These are phyloP conservation scores for Tolypeutes matacus DNA, from an alignment of 2,797 vertebrate species.

Conservation along the genomic window DNA sequence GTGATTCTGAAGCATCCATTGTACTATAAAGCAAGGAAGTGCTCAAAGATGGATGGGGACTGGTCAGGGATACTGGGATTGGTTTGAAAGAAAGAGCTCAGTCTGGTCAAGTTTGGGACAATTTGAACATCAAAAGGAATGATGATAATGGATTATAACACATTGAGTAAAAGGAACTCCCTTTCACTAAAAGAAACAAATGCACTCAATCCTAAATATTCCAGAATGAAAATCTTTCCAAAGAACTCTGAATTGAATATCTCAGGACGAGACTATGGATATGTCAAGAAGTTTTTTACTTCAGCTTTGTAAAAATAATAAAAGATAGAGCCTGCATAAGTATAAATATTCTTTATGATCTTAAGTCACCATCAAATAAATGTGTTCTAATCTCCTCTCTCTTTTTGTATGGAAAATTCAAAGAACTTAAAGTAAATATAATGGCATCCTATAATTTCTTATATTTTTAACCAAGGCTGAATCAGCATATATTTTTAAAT, in stretches of 20 bases:
- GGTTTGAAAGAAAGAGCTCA: too few species aligned
- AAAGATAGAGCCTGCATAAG: neutral
- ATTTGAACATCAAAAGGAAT: too few species aligned
- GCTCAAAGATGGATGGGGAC: too few species aligned
- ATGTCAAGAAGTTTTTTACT: neutral
- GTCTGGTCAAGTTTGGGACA: too few species aligned
- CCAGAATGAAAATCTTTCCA: neutral
- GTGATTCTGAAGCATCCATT: too few species aligned
- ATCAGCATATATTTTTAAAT: neutral
- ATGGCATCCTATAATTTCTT: neutral
- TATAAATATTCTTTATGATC: neutral
- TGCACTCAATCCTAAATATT: neutral
- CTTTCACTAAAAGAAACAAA: conserved; percentile 1
- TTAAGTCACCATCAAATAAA: neutral
- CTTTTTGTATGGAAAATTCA: neutral
- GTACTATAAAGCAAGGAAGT: too few species aligned
- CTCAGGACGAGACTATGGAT: neutral
- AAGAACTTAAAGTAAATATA: neutral
- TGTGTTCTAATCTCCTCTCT: neutral
- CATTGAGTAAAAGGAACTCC: too few species aligned
- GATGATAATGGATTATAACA: too few species aligned
- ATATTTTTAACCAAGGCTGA: neutral
- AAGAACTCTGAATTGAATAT: neutral
- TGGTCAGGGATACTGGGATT: too few species aligned
- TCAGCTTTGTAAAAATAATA: neutral